Evolutionary conservation across 2,797 vertebrate species (phyloP).

Genomic region (Sciaenops ocellatus): DNA sequence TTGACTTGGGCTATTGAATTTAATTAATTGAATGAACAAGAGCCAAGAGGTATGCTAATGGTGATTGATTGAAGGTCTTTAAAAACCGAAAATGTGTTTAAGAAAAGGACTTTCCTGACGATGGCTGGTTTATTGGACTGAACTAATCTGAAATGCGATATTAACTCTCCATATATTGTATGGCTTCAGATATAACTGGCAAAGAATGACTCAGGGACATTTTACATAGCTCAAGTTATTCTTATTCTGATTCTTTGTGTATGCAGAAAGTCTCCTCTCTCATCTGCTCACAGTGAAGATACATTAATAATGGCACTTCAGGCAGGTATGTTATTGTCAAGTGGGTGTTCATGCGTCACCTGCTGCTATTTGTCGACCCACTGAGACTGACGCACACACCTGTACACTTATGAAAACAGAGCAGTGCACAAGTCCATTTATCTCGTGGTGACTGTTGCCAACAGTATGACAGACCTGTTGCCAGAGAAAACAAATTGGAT

Average conservation of each 20-base stretch:
- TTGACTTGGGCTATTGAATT: conserved; percentile 76
- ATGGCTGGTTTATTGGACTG: conserved; percentile 45
- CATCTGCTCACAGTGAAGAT: conserved; percentile 1
- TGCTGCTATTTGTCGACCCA: conserved; percentile 30
- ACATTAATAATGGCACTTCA: conserved; percentile 33
- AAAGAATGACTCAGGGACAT: conserved; percentile 3
- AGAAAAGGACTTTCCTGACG: conserved; percentile 47
- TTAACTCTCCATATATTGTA: background rate
- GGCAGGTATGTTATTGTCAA: conserved; percentile 28
- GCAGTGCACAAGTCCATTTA: conserved; percentile 19
- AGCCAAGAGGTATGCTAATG: conserved; percentile 74
- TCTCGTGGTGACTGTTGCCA: conserved; percentile 14
- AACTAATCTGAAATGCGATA: conserved; percentile 31
- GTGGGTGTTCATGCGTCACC: conserved; percentile 41
- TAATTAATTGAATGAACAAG: conserved; percentile 74
- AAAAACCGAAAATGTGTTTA: conserved; percentile 46
- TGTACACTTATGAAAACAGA: conserved; percentile 14
- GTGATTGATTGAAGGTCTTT: conserved; percentile 75
- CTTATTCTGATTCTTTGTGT: background rate
- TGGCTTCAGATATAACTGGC: background rate
- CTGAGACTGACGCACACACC: background rate
- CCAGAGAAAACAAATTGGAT: background rate
- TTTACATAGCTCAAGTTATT: background rate
- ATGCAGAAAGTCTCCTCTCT: background rate
- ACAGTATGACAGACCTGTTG: background rate